These are phyloP conservation scores for Ameiurus melas DNA, from an alignment of 2,113 vertebrate genomes.

Conservation along the genomic window DNA sequence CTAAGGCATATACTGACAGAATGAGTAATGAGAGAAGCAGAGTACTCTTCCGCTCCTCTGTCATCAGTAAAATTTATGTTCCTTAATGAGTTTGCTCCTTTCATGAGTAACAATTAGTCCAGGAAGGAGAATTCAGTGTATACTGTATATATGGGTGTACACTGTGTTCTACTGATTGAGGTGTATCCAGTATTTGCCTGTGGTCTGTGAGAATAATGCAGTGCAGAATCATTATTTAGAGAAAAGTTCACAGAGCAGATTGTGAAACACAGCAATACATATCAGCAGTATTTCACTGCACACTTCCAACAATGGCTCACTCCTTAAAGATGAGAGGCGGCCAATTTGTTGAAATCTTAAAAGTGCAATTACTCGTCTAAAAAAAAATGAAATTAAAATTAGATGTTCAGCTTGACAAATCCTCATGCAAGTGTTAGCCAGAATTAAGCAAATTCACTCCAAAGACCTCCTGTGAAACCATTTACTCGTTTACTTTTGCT, in stretches of 20 bases:
- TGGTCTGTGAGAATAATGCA: not conserved
- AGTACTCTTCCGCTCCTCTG: not conserved
- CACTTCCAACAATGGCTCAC: not conserved
- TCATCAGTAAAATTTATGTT: conserved; percentile 5
- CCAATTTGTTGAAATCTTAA: not conserved
- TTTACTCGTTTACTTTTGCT: too few relatives aligned
- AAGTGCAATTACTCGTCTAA: not conserved
- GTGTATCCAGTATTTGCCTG: not conserved
- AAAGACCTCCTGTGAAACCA: too few relatives aligned
- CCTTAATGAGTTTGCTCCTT: not conserved
- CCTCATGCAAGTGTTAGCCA: too few relatives aligned
- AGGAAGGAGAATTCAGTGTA: not conserved
- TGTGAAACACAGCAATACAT: not conserved
- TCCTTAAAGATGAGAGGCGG: not conserved
- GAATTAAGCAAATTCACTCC: too few relatives aligned
- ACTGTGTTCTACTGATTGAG: not conserved
- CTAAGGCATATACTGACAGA: conserved; percentile 8
- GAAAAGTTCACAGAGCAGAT: not conserved
- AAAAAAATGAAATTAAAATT: not conserved
- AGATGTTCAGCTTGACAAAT: not conserved
- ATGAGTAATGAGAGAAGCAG: not conserved
- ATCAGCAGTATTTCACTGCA: not conserved
- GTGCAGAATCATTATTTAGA: not conserved
- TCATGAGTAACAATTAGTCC: not conserved
- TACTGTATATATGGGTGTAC: not conserved